Base-by-base conservation (phyloP, 2,888 invertebrate species). In the Lissocephala sabroskyi region DNA sequence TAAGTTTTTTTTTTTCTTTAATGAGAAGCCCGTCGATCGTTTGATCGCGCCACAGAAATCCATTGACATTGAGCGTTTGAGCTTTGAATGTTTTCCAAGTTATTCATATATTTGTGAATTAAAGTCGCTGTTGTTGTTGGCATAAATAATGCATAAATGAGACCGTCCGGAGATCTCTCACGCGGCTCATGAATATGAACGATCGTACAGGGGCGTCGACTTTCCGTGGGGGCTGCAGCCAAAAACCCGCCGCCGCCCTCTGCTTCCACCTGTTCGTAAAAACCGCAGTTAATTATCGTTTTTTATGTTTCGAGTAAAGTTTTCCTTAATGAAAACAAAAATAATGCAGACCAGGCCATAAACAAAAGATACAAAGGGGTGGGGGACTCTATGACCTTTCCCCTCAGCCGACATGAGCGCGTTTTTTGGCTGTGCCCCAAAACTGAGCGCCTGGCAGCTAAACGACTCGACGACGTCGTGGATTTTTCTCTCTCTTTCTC, bases 391-490 rank as follows among this genome's bases (percentile, higher is more conserved):
- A n/a, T n/a, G n/a, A n/a, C n/a, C n/a, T n/a, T n/a, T n/a, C n/a
- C n/a, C n/a, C n/a, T n/a, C n/a, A n/a, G n/a, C n/a, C n/a, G n/a
- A n/a, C n/a, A n/a, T n/a, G n/a, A n/a, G n/a, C n/a, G n/a, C n/a
- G n/a, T n/a, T n/a, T n/a, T n/a, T n/a, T n/a, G n/a, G 51, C 33
- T 39, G 37, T 28, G 16, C 23, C 36, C 11, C n/a, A n/a, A n/a
- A n/a, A 33, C 26, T 79, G 80, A 35, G 64, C 65, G 61, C 79
- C 79, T 68, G 65, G 63, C 70, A 79, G 73, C 65, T 62, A 56
- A 67, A 62, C 64, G n/a, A n/a, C n/a, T 65, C 56, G 62, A 47
- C 32, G 45, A 45, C 57, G 55, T 46, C 46, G 17, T 37, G 36
- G 18, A 37, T 10, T 19, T 9, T n/a, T 19, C n/a, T n/a, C n/a